Evolutionary conservation across 2,888 invertebrate species (phyloP).

Genomic region (Eristalinus sepulchralis): DNA sequence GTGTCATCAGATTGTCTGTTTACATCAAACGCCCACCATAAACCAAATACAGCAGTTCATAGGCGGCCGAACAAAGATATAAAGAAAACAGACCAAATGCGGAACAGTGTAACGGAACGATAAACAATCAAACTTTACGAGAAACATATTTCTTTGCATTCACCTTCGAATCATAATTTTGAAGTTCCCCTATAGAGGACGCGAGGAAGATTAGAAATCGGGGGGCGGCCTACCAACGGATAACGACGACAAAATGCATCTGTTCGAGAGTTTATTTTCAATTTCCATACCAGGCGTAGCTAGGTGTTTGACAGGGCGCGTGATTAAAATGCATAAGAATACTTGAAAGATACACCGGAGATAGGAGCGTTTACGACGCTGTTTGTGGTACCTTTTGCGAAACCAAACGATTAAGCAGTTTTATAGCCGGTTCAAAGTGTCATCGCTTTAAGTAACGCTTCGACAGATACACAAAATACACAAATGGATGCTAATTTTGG

Average conservation of each 20-base stretch:
- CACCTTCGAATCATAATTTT: constrained; percentile 29
- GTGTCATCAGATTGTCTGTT: constrained; percentile 43
- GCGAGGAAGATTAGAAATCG: neutral
- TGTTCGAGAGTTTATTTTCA: constrained; percentile 15
- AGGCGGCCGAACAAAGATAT: neutral
- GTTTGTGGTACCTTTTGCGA: constrained; percentile 13
- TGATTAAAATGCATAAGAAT: constrained; percentile 26
- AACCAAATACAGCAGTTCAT: neutral
- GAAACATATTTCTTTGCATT: constrained; percentile 8
- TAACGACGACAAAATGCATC: constrained; percentile 12
- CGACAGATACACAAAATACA: too few species aligned
- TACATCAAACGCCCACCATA: constrained; percentile 16
- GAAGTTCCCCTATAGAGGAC: neutral
- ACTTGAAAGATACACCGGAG: constrained; percentile 14
- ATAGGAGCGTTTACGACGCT: neutral
- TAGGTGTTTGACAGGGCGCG: constrained; percentile 14
- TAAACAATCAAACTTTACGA: constrained; percentile 53
- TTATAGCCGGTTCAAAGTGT: neutral
- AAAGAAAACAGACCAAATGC: neutral
- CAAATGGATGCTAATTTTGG: neutral
- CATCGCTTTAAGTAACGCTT: constrained; percentile 14
- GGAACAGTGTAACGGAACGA: constrained; percentile 31
- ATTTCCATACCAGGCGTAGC: neutral
- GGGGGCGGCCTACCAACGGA: neutral
- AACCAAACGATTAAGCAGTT: neutral